These are phyloP conservation scores for Pteria penguin DNA, from an alignment of 2,888 invertebrate genomes.

Conservation along the genomic window DNA sequence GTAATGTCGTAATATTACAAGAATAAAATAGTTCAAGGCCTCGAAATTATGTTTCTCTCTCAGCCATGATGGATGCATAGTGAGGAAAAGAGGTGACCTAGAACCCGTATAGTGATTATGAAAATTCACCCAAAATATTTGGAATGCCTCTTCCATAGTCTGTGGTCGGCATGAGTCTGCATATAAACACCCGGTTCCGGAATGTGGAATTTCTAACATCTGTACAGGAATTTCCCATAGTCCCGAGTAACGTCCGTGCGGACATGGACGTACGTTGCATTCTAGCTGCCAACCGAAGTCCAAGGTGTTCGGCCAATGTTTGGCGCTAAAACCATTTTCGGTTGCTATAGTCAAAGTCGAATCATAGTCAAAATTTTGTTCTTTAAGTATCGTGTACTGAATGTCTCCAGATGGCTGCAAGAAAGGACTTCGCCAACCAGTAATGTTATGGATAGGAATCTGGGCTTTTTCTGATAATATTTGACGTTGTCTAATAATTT, in stretches of 20 bases:
- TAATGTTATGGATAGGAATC: slow-evolving; percentile 35
- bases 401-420: slow-evolving; percentile 39
- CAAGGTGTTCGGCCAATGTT: slow-evolving; percentile 88
- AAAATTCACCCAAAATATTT: slow-evolving; percentile 42
- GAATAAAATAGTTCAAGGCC: slow-evolving; percentile 66
- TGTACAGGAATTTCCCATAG: slow-evolving; percentile 85
- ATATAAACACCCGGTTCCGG: slow-evolving; percentile 36
- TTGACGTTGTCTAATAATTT: slow-evolving; percentile 40
- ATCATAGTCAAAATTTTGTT: slow-evolving; percentile 41
- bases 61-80: slow-evolving; percentile 87
- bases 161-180: slow-evolving; percentile 42
- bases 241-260: slow-evolving; percentile 79
- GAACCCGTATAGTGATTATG: slow-evolving; percentile 37
- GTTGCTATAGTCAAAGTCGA: slow-evolving; percentile 42
- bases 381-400: slow-evolving; percentile 32
- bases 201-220: slow-evolving; percentile 44
- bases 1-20: slow-evolving; percentile 54
- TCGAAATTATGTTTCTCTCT: slow-evolving; percentile 60
- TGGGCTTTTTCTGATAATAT: slow-evolving; percentile 78
- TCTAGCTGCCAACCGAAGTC: slow-evolving; percentile 83
- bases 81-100: slow-evolving; percentile 71
- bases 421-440: slow-evolving; percentile 46
- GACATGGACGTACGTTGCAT: slow-evolving; percentile 66
- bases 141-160: slow-evolving; percentile 41
- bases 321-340: slow-evolving; percentile 35